phyloP scores from a whole-genome alignment of 2,797 vertebrate species.

The Labeo calbasu region DNA sequence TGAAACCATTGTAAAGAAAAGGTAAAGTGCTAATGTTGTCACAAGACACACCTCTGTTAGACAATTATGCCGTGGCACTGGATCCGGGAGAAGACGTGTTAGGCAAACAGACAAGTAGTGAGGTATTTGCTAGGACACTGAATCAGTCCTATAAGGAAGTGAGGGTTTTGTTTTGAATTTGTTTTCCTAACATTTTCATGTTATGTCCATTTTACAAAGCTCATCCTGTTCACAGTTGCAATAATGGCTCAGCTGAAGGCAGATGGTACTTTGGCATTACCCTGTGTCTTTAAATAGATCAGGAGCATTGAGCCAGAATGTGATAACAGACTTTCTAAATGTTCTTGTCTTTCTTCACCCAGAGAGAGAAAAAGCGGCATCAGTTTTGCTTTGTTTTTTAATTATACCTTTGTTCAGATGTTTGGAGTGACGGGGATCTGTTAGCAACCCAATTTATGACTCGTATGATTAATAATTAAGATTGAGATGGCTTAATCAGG shows the following conservation, averaged over 20 bases:
- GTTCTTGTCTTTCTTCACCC: conserved; percentile 4
- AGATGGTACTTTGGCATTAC: conserved; percentile 38
- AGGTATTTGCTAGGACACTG: conserved; percentile 47
- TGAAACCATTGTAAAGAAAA: conserved; percentile 47
- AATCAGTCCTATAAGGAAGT: neutral
- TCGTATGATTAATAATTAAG: neutral
- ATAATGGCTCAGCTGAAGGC: conserved; percentile 23
- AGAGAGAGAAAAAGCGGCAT: neutral
- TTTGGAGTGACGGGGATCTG: conserved; percentile 9
- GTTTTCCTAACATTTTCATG: neutral
- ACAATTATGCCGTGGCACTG: conserved; percentile 51
- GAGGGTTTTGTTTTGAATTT: neutral
- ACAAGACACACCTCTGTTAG: conserved; percentile 73
- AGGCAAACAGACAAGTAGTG: conserved; percentile 41
- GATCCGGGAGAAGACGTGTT: conserved; percentile 72
- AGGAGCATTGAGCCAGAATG: conserved; percentile 6
- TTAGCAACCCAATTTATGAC: neutral
- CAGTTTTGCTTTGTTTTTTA: neutral
- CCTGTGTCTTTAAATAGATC: conserved; percentile 39
- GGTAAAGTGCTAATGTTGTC: conserved; percentile 45
- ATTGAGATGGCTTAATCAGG: neutral
- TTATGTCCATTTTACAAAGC: neutral
- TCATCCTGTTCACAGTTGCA: conserved; percentile 21
- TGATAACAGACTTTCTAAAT: conserved; percentile 26
- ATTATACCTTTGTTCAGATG: conserved; percentile 4